A percentile compares a stretch with the other conserved stretches of the same genome.
These are phyloP conservation scores for Bungarus multicinctus DNA, from an alignment of 2,113 vertebrate species.

Conservation along the genomic window DNA sequence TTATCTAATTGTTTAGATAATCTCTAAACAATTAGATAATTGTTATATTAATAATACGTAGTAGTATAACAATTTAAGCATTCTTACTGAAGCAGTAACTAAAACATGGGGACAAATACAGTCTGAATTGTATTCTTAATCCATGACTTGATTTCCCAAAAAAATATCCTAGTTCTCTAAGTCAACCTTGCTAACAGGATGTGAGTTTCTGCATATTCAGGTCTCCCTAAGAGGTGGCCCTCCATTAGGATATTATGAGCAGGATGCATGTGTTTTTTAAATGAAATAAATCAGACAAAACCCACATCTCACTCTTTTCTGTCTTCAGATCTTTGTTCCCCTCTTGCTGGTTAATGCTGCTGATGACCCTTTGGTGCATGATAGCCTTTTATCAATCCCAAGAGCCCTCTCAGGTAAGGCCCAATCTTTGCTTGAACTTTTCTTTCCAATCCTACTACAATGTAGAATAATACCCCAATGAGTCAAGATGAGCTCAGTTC, in stretches of 20 bases:
- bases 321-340: conserved; percentile 86
- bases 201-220: not conserved
- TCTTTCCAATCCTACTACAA: not conserved
- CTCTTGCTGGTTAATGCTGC: conserved; percentile 93
- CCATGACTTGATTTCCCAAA: conserved; percentile 1
- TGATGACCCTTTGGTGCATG: conserved; percentile 94
- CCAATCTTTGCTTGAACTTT: not conserved
- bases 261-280: not conserved
- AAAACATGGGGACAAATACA: conserved; percentile 21
- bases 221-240: not conserved
- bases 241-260: not conserved
- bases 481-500: not conserved
- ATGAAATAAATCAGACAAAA: not conserved
- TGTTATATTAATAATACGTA: too few species aligned
- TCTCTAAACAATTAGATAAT: too few species aligned
- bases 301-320: not conserved
- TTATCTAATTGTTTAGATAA: too few species aligned
- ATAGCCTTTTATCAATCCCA: conserved; percentile 92
- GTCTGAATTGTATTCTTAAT: not conserved
- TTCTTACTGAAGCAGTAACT: not conserved
- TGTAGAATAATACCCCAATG: not conserved
- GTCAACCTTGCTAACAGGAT: not conserved
- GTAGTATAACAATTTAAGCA: not conserved
- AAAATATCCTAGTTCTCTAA: not conserved
- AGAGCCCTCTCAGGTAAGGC: conserved; percentile 89